Evolutionary conservation across 2,113 vertebrate genomes (phyloP).

Genomic region (Melanocharis versteri): DNA sequence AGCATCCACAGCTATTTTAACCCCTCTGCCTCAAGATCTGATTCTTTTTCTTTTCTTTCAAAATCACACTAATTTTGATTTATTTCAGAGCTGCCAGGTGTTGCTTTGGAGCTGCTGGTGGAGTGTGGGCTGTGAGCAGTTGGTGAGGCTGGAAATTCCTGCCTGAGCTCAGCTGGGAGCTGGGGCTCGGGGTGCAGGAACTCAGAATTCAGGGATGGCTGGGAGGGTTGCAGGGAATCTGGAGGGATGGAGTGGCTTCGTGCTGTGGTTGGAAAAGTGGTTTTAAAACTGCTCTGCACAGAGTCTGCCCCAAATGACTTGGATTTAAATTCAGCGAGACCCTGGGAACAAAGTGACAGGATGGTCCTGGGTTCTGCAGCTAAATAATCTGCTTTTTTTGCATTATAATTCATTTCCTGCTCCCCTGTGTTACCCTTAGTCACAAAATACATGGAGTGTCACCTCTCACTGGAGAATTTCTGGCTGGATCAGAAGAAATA

Average conservation of each 20-base stretch:
- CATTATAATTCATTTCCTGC: background rate
- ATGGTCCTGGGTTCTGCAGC: background rate
- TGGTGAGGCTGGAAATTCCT: background rate
- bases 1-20: no score
- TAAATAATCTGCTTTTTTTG: background rate
- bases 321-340: background rate
- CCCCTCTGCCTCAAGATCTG: no score
- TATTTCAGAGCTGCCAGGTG: background rate
- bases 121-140: background rate
- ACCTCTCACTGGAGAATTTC: background rate
- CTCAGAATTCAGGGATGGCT: background rate
- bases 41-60: background rate
- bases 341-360: background rate
- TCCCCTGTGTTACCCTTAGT: accelerated
- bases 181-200: background rate
- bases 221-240: background rate
- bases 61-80: background rate
- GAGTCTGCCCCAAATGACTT: background rate
- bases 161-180: background rate
- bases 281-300: background rate
- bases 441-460: background rate
- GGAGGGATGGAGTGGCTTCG: background rate
- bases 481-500: background rate
- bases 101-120: background rate
- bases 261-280: background rate